Evolutionary conservation across 1,140 invertebrate species (phyloP).

Genomic region (Temnothorax nylanderi): DNA sequence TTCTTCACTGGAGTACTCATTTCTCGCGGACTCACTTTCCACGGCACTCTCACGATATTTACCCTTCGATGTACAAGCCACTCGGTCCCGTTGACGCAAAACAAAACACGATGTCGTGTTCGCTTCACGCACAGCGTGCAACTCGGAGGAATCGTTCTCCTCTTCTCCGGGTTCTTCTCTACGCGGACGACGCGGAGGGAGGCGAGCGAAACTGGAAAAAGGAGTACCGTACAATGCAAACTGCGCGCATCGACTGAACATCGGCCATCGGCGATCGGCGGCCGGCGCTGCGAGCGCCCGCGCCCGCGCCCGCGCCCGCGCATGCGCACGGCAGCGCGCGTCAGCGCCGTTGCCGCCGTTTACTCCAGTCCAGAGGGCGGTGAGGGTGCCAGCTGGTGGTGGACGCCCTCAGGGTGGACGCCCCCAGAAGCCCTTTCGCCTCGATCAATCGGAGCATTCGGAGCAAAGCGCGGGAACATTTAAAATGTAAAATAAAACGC

Average conservation of each 20-base stretch:
- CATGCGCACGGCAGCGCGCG: no score
- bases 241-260: slow-evolving; percentile 62
- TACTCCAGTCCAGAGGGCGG: no score
- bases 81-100: no score
- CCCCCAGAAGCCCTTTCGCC: no score
- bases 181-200: background rate
- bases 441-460: background rate
- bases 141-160: slow-evolving; percentile 19
- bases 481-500: background rate
- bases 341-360: no score
- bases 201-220: background rate
- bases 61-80: background rate
- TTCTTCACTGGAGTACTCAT: slow-evolving; percentile 93
- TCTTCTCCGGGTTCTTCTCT: background rate
- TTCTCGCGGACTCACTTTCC: slow-evolving; percentile 55
- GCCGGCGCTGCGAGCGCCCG: no score
- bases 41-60: slow-evolving; percentile 26
- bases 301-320: no score
- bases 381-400: no score
- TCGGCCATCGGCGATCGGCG: no score
- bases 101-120: background rate
- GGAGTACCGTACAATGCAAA: slow-evolving; percentile 6
- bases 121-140: background rate
- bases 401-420: no score
- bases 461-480: background rate